These are phyloP conservation scores for Gouania willdenowi DNA, from an alignment of 2,797 vertebrate genomes.

Conservation along the genomic window DNA sequence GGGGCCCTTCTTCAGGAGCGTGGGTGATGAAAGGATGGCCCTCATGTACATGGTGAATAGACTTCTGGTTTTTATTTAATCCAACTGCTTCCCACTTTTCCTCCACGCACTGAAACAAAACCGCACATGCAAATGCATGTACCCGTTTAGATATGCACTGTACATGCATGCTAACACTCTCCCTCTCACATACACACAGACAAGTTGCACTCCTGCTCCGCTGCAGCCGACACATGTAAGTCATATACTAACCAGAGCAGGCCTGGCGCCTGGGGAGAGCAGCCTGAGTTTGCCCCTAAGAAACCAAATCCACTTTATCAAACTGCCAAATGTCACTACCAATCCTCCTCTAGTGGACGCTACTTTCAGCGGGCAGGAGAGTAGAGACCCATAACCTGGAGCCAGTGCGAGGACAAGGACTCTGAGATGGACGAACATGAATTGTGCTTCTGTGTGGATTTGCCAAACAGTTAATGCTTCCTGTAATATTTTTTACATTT, in stretches of 20 bases:
- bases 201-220: slow-evolving; percentile 24
- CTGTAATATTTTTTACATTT: no score
- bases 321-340: slow-evolving; percentile 86
- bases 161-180: slow-evolving; percentile 38
- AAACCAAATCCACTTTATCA: slow-evolving; percentile 93
- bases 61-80: slow-evolving; percentile 95
- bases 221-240: slow-evolving; percentile 84
- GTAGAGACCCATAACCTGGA: slow-evolving; percentile 25
- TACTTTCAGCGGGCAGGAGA: slow-evolving; percentile 51
- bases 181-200: slow-evolving; percentile 16
- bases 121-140: slow-evolving; percentile 24
- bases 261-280: slow-evolving; percentile 83
- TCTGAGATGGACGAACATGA: slow-evolving; percentile 3
- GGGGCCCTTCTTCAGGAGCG: slow-evolving; percentile 89
- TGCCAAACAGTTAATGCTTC: no score
- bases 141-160: slow-evolving; percentile 37
- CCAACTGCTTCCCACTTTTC: slow-evolving; percentile 69
- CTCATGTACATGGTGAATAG: slow-evolving; percentile 81
- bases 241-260: slow-evolving; percentile 86
- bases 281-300: slow-evolving; percentile 80
- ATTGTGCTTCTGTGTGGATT: no score
- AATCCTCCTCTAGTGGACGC: slow-evolving; percentile 64
- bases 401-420: slow-evolving; percentile 21
- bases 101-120: slow-evolving; percentile 39
- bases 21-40: slow-evolving; percentile 91